These are phyloP conservation scores for Anas acuta DNA, from an alignment of 2,797 vertebrate genomes.

Conservation along the genomic window DNA sequence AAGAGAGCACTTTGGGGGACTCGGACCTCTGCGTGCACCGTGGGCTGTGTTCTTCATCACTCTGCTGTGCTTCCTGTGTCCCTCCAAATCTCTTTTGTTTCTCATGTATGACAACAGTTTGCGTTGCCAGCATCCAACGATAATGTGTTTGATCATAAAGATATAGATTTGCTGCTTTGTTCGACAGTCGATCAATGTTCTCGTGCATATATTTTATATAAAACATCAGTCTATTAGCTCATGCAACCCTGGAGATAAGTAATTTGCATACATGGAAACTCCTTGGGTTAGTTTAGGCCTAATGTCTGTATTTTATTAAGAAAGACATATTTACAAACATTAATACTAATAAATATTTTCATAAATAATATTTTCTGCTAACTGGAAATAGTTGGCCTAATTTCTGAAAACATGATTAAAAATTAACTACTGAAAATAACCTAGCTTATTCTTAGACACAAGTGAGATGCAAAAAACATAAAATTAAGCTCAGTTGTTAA, in stretches of 20 bases:
- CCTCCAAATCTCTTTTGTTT: background rate
- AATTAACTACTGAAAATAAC: conserved; percentile 15
- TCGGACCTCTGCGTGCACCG: fast-evolving
- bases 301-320: background rate
- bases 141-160: background rate
- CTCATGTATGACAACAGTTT: background rate
- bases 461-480: background rate
- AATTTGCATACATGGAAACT: background rate
- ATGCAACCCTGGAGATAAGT: conserved; percentile 42
- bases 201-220: background rate
- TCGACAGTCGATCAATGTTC: background rate
- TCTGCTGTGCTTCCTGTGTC: background rate
- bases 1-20: background rate
- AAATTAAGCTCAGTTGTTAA: background rate
- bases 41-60: background rate
- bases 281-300: background rate
- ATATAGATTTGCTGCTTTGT: conserved; percentile 7
- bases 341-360: conserved; percentile 11
- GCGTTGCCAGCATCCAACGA: background rate
- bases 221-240: background rate
- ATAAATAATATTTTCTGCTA: background rate
- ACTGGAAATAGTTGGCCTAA: conserved; percentile 27
- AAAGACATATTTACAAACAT: background rate
- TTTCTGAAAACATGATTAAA: conserved; percentile 37
- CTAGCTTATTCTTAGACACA: background rate